phyloP scores from a whole-genome alignment of 2,797 vertebrate genomes.

The Poliocrania exsul region DNA sequence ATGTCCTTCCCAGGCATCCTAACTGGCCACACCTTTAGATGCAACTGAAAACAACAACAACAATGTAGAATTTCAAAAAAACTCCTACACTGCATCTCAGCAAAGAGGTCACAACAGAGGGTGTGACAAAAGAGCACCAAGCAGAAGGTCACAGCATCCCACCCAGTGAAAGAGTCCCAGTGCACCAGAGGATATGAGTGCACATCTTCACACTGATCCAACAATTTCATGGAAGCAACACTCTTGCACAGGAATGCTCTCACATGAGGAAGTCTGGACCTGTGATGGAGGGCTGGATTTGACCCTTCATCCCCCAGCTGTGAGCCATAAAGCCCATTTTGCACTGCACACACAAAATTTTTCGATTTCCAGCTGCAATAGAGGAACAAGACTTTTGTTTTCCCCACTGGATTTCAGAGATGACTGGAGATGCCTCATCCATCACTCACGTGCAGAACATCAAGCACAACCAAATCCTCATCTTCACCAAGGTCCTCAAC shows the following conservation, averaged over 20 bases:
- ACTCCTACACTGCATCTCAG: background rate
- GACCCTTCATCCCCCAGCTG: background rate
- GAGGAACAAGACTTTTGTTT: accelerated
- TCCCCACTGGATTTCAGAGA: background rate
- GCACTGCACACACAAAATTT: background rate
- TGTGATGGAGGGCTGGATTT: background rate
- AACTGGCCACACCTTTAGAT: background rate
- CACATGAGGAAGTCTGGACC: background rate
- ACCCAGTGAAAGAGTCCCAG: background rate
- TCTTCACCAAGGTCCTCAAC: background rate
- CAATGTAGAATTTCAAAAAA: background rate
- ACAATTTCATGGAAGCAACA: background rate
- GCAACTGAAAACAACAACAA: background rate
- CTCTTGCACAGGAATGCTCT: background rate
- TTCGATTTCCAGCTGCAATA: background rate
- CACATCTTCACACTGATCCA: background rate
- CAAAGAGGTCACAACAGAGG: background rate
- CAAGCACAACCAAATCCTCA: background rate
- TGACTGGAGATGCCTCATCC: background rate
- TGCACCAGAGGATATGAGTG: background rate
- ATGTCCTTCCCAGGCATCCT: background rate
- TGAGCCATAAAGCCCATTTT: background rate
- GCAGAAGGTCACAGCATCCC: background rate
- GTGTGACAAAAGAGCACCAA: background rate
- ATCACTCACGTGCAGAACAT: accelerated